These are phyloP conservation scores for Sarcophaga subvicina DNA, from an alignment of 2,888 invertebrate genomes.

Conservation along the genomic window DNA sequence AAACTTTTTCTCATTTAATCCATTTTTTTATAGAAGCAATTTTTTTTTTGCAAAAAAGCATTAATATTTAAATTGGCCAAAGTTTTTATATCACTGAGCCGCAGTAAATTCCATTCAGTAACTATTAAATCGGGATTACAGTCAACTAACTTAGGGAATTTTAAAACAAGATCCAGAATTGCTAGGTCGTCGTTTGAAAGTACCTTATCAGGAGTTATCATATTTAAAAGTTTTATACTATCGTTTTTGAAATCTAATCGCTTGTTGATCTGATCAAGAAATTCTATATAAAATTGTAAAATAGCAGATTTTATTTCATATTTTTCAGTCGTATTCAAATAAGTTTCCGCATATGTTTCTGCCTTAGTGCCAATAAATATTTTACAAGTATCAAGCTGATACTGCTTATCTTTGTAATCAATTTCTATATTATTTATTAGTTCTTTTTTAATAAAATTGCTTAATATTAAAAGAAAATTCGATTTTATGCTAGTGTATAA, in stretches of 20 bases:
- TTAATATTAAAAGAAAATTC: no score
- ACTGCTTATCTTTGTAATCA: no score
- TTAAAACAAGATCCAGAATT: no score
- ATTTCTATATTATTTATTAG: no score
- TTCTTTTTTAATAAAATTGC: no score
- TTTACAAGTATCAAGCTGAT: no score
- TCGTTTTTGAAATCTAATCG: neutral
- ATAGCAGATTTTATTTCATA: conserved; percentile 2
- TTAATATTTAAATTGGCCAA: neutral
- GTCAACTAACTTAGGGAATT: no score
- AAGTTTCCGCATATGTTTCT: neutral
- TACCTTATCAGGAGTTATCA: conserved; percentile 8
- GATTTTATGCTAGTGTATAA: no score
- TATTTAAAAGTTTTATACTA: conserved; percentile 29
- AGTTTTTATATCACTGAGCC: neutral
- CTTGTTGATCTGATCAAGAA: no score
- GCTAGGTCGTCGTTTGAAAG: no score
- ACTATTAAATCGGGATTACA: conserved; percentile 3
- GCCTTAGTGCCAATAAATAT: no score
- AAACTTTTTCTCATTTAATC: conserved; percentile 28
- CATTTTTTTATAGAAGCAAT: conserved; percentile 1
- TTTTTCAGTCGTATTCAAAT: neutral
- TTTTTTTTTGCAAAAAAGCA: conserved; percentile 12
- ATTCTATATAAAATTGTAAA: no score
- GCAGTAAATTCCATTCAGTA: conserved; percentile 38